A percentile compares a stretch with the other conserved stretches of the same genome.
Evolutionary conservation across 2,113 vertebrate species (phyloP).

Genomic region (Rhizomys pruinosus): DNA sequence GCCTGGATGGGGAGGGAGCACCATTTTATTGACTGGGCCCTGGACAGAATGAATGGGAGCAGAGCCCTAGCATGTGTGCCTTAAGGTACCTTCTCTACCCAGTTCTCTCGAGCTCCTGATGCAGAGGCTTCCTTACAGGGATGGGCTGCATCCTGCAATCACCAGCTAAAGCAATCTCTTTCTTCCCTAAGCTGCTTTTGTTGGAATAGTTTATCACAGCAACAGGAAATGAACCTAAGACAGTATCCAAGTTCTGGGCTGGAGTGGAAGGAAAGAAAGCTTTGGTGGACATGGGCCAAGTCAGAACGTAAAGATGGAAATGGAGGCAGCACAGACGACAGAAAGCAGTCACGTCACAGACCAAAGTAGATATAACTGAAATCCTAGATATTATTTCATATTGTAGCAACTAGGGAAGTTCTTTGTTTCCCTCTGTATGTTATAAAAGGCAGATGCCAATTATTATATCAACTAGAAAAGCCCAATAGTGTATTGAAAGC

Average conservation of each 20-base stretch:
- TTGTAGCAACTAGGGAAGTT: neutral
- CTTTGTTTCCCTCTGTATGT: neutral
- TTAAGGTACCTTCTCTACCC: neutral
- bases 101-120: neutral
- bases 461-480: neutral
- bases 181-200: neutral
- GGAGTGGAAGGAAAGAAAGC: neutral
- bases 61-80: too few relatives aligned
- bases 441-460: neutral
- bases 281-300: neutral
- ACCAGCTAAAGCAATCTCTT: neutral
- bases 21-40: too few relatives aligned
- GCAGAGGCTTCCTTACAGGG: too few relatives aligned
- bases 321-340: neutral
- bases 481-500: neutral
- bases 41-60: neutral
- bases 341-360: neutral
- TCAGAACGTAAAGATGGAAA: neutral
- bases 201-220: neutral
- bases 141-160: neutral
- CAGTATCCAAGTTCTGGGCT: neutral
- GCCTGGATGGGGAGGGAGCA: too few relatives aligned
- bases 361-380: neutral
- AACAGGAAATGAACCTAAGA: neutral
- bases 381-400: neutral